These are phyloP conservation scores for Nymphalis urticae DNA, from an alignment of 2,888 invertebrate species.

Conservation along the genomic window DNA sequence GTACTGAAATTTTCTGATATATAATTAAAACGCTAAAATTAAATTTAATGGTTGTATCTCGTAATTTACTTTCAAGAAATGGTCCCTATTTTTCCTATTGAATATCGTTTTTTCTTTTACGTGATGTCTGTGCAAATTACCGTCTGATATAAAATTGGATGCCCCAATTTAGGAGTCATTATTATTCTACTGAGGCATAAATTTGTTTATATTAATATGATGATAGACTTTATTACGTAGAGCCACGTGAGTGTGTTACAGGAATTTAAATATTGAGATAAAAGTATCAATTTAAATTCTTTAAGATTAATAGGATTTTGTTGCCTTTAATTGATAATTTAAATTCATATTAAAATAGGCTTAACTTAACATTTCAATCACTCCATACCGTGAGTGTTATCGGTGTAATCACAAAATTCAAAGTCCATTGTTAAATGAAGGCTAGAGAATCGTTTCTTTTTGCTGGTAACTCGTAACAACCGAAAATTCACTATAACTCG, in stretches of 20 bases:
- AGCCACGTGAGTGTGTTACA: too few relatives aligned
- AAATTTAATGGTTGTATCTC: too few relatives aligned
- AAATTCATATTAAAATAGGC: too few relatives aligned
- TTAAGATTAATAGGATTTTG: too few relatives aligned
- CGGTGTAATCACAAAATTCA: conserved; percentile 20
- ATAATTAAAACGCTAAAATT: too few relatives aligned
- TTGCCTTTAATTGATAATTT: too few relatives aligned
- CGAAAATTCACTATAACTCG: background rate
- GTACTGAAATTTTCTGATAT: too few relatives aligned
- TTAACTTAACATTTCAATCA: background rate
- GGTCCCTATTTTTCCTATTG: background rate
- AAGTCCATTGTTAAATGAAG: conserved; percentile 10
- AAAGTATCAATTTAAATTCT: too few relatives aligned
- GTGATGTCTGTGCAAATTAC: background rate
- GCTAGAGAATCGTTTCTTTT: conserved; percentile 5
- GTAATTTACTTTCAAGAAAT: too few relatives aligned
- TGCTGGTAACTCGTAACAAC: background rate
- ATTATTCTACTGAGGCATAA: background rate
- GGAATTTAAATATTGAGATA: too few relatives aligned
- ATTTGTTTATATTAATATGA: background rate
- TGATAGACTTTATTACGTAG: too few relatives aligned
- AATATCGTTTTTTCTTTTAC: background rate
- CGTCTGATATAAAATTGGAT: background rate
- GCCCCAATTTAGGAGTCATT: background rate
- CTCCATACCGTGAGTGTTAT: conserved; percentile 16